Evolutionary conservation across 2,113 vertebrate species (phyloP).

Genomic region (Paralichthys olivaceus): DNA sequence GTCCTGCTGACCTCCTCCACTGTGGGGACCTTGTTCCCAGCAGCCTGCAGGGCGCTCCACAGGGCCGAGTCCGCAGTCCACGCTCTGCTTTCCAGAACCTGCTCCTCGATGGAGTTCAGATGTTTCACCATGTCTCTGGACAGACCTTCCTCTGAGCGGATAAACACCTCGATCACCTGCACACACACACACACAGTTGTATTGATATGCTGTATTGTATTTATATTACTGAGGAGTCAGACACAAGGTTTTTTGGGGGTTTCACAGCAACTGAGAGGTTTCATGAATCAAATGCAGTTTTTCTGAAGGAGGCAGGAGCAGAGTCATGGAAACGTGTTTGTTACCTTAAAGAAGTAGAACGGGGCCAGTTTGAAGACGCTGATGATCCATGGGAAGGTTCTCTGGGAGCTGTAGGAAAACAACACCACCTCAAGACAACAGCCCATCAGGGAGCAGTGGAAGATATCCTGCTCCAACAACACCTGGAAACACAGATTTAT

Average conservation of each 20-base stretch:
- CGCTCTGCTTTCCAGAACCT: constrained; percentile 93
- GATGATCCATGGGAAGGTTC: constrained; percentile 97
- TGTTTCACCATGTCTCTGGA: constrained; percentile 99
- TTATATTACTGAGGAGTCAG: no score
- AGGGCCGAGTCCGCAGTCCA: constrained; percentile 89
- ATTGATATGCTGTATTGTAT: no score
- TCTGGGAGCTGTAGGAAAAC: constrained; percentile 94
- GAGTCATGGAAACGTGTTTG: neutral
- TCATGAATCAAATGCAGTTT: no score
- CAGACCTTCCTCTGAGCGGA: constrained; percentile 95
- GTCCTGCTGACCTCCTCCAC: constrained; percentile 92
- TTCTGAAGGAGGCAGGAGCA: no score
- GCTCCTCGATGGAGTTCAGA: constrained; percentile 95
- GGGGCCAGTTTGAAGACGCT: constrained; percentile 87
- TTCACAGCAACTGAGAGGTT: no score
- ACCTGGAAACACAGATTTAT: constrained; percentile 77
- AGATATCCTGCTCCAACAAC: constrained; percentile 93
- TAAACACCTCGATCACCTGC: constrained; percentile 97
- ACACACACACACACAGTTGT: constrained; percentile 5
- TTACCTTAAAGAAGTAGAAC: constrained; percentile 98
- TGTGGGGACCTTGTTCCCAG: constrained; percentile 88
- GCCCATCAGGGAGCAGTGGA: constrained; percentile 92
- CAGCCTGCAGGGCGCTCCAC: constrained; percentile 87
- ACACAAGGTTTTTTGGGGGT: neutral
- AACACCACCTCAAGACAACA: constrained; percentile 97